These are phyloP conservation scores for Andrena dorsata DNA, from an alignment of 2,888 invertebrate genomes.

Conservation along the genomic window DNA sequence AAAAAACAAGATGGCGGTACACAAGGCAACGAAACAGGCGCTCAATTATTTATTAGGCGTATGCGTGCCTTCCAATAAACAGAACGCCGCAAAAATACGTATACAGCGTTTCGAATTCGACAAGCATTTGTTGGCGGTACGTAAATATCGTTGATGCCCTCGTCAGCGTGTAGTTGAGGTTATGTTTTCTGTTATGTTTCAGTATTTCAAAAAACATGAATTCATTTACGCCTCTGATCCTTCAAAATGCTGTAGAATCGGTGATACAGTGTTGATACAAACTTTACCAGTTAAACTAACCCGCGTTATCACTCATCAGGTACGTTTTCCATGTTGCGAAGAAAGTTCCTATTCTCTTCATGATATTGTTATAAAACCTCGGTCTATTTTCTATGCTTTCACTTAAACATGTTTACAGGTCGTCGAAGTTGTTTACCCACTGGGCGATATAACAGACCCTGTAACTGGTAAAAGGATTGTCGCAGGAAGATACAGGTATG, in stretches of 20 bases:
- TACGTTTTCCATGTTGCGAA: conserved; percentile 48
- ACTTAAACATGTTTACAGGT: conserved; percentile 81
- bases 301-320: conserved; percentile 91
- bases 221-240: conserved; percentile 93
- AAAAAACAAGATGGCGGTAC: conserved; percentile 29
- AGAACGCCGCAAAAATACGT: conserved; percentile 92
- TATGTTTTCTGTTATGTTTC: conserved; percentile 66
- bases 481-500: conserved; percentile 88
- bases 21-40: conserved; percentile 15
- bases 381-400: background rate
- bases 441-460: conserved; percentile 95
- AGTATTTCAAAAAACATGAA: conserved; percentile 93
- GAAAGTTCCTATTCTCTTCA: background rate
- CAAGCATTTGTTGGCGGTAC: conserved; percentile 92
- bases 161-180: conserved; percentile 60
- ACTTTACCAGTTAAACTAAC: conserved; percentile 90
- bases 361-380: background rate
- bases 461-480: conserved; percentile 93
- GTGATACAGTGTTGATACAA: conserved; percentile 93
- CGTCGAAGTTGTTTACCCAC: conserved; percentile 91
- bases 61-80: conserved; percentile 92
- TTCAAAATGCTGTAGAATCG: conserved; percentile 90
- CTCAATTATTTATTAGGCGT: conserved; percentile 88
- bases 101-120: conserved; percentile 92
- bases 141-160: conserved; percentile 53